phyloP scores from a whole-genome alignment of 2,797 vertebrate genomes.

The Lithobates pipiens region DNA sequence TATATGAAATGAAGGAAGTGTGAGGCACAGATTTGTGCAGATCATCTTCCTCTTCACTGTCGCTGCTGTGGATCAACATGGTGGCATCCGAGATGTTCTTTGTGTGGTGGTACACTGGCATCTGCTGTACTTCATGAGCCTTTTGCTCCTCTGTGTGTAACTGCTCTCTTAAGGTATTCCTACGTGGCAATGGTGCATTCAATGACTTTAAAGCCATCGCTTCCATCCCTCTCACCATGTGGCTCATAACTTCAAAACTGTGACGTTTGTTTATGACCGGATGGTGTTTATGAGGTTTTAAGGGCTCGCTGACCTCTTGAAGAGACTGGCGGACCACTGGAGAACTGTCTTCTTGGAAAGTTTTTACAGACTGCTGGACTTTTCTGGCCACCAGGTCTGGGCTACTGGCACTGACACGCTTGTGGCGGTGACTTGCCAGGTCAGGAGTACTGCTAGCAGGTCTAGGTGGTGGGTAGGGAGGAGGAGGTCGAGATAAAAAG shows the following conservation, averaged over 20 bases:
- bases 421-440: slow-evolving; percentile 92
- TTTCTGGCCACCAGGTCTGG: slow-evolving; percentile 93
- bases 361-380: slow-evolving; percentile 95
- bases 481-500: slow-evolving; percentile 89
- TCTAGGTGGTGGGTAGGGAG: slow-evolving; percentile 88
- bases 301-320: slow-evolving; percentile 92
- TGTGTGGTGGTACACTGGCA: slow-evolving; percentile 87
- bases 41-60: slow-evolving; percentile 90
- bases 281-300: slow-evolving; percentile 85
- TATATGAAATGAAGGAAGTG: slow-evolving; percentile 84
- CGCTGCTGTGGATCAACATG: slow-evolving; percentile 97
- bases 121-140: slow-evolving; percentile 72
- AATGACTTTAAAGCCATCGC: slow-evolving; percentile 86
- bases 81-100: slow-evolving; percentile 94
- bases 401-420: slow-evolving; percentile 89
- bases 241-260: slow-evolving; percentile 93
- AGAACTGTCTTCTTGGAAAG: slow-evolving; percentile 95
- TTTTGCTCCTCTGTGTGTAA: slow-evolving; percentile 81
- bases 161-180: slow-evolving; percentile 89
- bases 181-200: slow-evolving; percentile 83
- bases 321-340: slow-evolving; percentile 91
- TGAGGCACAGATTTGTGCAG: slow-evolving; percentile 78
- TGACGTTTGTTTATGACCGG: slow-evolving; percentile 87
- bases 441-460: slow-evolving; percentile 96
- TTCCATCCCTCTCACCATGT: slow-evolving; percentile 84